A percentile compares a stretch with the other conserved stretches of the same genome.
Conservation (phyloP, 2,888 invertebrate genomes). For the Tenodera sinensis region DNA sequence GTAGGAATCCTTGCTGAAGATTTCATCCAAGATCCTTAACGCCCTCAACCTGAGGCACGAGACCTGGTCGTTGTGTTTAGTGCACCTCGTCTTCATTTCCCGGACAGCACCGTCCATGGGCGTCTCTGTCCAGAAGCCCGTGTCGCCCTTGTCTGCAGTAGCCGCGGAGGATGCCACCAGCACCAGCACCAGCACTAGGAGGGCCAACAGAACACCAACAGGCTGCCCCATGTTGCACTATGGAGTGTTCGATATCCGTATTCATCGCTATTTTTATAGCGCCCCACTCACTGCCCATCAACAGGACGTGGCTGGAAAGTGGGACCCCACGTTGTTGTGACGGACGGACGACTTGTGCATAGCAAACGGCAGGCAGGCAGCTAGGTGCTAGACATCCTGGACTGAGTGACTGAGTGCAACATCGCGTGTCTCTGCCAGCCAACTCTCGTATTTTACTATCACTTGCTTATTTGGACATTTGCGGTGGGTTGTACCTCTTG, state of each 20-base stretch:
- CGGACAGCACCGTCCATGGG: slow-evolving; percentile 70
- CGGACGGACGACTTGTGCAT: no score
- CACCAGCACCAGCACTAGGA: not conserved
- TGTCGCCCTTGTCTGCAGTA: not conserved
- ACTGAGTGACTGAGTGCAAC: no score
- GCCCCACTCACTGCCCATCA: not conserved
- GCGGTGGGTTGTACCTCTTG: no score
- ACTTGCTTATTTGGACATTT: no score
- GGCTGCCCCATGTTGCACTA: not conserved
- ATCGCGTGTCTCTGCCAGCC: not conserved
- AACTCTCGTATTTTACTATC: no score
- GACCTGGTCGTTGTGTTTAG: slow-evolving; percentile 69
- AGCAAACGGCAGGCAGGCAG: not conserved
- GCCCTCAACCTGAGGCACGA: slow-evolving; percentile 82
- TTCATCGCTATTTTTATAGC: not conserved
- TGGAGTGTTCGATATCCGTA: not conserved
- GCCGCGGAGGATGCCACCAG: not conserved
- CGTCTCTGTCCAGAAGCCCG: slow-evolving; percentile 46
- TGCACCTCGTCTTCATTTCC: slow-evolving; percentile 57
- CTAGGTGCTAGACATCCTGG: not conserved
- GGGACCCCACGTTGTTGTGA: not conserved
- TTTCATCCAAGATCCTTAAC: slow-evolving; percentile 62
- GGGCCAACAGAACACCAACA: not conserved
- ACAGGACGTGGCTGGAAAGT: slow-evolving; percentile 8
- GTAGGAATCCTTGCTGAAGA: slow-evolving; percentile 74